These are phyloP conservation scores for Polydesmus complanatus DNA, from an alignment of 2,888 invertebrate species.

Conservation along the genomic window DNA sequence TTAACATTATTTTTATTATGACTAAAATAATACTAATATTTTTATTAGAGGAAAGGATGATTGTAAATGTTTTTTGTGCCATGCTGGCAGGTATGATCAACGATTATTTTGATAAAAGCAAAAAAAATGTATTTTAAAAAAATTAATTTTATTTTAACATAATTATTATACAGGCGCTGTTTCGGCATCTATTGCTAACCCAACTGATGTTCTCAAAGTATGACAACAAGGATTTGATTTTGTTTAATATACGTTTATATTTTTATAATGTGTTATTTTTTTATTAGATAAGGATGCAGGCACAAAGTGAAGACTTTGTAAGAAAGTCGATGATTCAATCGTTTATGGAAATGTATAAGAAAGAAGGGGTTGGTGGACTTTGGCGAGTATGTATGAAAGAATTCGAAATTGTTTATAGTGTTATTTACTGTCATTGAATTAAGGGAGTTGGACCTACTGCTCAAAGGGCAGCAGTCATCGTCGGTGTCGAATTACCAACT, in stretches of 20 bases:
- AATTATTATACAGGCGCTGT: too few species aligned
- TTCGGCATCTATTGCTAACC: slow-evolving; percentile 88
- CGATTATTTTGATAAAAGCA: too few species aligned
- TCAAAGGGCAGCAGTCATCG: slow-evolving; percentile 83
- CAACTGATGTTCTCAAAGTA: slow-evolving; percentile 90
- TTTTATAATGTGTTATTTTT: neutral
- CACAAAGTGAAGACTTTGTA: slow-evolving; percentile 36
- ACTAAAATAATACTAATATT: slow-evolving; percentile 16
- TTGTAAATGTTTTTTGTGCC: slow-evolving; percentile 55
- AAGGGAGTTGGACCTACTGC: slow-evolving; percentile 84
- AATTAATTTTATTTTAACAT: too few species aligned
- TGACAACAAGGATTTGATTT: neutral
- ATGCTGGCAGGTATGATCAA: slow-evolving; percentile 65
- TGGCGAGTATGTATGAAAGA: slow-evolving; percentile 50
- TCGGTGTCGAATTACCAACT: slow-evolving; percentile 83
- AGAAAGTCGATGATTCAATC: slow-evolving; percentile 50
- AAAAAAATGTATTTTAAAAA: too few species aligned
- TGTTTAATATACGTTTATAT: neutral
- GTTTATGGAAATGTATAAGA: slow-evolving; percentile 63
- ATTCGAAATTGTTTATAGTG: neutral
- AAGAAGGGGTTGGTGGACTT: slow-evolving; percentile 70
- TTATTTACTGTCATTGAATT: slow-evolving; percentile 23
- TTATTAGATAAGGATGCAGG: slow-evolving; percentile 60
- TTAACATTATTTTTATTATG: neutral
- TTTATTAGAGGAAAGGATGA: slow-evolving; percentile 30